These are phyloP conservation scores for Cheirogaleus major DNA, from an alignment of 2,797 vertebrate genomes.

Conservation along the genomic window DNA sequence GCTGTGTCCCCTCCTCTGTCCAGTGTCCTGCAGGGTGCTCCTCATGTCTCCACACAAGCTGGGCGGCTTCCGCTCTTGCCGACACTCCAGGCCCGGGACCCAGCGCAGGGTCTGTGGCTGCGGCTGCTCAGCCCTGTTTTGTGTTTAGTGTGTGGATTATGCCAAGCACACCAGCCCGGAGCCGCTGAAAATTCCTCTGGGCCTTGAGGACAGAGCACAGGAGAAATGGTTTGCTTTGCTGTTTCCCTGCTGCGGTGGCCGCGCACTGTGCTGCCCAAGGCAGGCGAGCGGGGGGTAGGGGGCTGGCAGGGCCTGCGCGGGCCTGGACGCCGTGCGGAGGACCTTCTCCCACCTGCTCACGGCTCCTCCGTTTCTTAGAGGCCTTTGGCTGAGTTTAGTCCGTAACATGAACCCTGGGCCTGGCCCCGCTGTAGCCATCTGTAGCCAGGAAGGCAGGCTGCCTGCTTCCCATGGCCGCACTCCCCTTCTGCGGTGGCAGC, in stretches of 20 bases:
- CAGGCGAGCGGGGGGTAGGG: slow-evolving; percentile 33
- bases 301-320: not conserved
- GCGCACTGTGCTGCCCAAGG: slow-evolving; percentile 60
- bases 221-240: slow-evolving; percentile 77
- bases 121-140: slow-evolving; percentile 82
- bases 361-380: not conserved
- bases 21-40: not conserved
- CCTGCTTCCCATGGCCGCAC: not conserved
- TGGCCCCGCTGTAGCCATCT: slow-evolving; percentile 37
- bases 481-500: not conserved
- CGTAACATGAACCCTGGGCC: slow-evolving; percentile 22
- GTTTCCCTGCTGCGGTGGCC: slow-evolving; percentile 74
- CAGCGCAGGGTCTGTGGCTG: slow-evolving; percentile 66
- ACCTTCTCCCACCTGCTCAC: too few species aligned
- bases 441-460: slow-evolving; percentile 46
- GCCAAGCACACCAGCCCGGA: slow-evolving; percentile 83
- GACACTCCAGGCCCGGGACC: slow-evolving; percentile 1
- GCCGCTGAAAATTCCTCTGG: slow-evolving; percentile 82
- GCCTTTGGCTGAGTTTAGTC: slow-evolving; percentile 36
- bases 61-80: not conserved
- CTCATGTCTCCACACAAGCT: not conserved
- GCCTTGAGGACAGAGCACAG: slow-evolving; percentile 77
- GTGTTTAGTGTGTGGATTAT: slow-evolving; percentile 84
- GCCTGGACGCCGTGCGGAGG: not conserved
- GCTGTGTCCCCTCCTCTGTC: not conserved